Percentiles rank a stretch among this genome's conserved stretches.
Conservation (phyloP, 2,888 invertebrate genomes). For the Aelia acuminata region DNA sequence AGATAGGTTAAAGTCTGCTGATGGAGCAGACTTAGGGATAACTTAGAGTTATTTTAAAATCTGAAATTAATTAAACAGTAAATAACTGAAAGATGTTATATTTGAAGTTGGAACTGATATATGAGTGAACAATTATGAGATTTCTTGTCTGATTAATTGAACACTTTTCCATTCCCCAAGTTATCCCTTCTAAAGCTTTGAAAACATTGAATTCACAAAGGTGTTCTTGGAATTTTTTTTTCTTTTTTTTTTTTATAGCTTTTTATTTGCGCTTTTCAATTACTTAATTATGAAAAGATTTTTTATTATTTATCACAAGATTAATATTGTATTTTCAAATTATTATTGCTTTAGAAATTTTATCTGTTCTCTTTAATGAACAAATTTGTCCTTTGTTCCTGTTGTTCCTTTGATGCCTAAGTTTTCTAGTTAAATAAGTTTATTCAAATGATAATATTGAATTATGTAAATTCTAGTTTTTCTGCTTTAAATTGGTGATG, state of each 20-base stretch:
- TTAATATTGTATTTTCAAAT: background rate
- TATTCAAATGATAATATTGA: background rate
- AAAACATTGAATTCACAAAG: no score
- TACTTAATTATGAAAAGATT: background rate
- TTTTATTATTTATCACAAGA: background rate
- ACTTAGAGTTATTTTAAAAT: no score
- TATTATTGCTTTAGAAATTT: background rate
- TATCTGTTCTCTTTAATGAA: background rate
- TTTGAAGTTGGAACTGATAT: background rate
- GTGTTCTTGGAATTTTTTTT: no score
- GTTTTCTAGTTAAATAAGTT: background rate
- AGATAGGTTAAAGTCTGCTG: no score
- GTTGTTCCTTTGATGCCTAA: background rate
- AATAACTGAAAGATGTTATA: background rate
- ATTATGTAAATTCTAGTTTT: background rate
- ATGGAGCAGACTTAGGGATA: no score
- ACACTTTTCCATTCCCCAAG: background rate
- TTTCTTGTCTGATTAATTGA: background rate
- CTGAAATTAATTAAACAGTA: no score
- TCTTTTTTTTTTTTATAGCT: background rate
- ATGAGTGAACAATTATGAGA: background rate
- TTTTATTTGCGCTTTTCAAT: background rate
- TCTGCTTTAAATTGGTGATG: slow-evolving; percentile 9
- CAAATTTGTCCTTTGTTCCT: background rate
- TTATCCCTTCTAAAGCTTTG: background rate